A percentile compares a stretch with the other conserved stretches of the same genome.
phyloP scores from a whole-genome alignment of 1,140 invertebrate species.

The Scaptomyza montana region DNA sequence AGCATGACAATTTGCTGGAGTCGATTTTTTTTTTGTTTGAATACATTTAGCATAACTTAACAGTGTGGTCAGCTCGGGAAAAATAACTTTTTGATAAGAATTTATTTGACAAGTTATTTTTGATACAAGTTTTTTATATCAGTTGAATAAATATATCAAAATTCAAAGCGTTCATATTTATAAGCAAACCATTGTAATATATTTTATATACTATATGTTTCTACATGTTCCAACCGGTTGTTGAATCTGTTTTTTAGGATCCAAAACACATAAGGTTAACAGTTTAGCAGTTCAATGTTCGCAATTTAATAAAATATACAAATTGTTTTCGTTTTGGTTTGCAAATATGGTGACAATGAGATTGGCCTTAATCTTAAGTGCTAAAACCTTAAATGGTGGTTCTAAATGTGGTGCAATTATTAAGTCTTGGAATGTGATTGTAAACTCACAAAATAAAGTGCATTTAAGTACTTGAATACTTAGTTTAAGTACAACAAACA shows the following conservation, averaged over 20 bases:
- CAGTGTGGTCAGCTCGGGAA: background rate
- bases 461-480: conserved; percentile 30
- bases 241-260: background rate
- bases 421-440: conserved; percentile 45
- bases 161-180: background rate
- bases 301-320: conserved; percentile 44
- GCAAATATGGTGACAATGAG: conserved; percentile 25
- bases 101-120: background rate
- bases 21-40: background rate
- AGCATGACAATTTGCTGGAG: conserved; percentile 17
- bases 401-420: conserved; percentile 15
- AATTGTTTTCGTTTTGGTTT: conserved; percentile 20
- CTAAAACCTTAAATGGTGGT: conserved; percentile 9
- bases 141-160: background rate
- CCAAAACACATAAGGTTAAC: background rate
- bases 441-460: conserved; percentile 40
- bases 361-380: conserved; percentile 26
- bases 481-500: conserved; percentile 36
- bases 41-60: no score
- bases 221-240: conserved; percentile 7
- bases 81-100: background rate
- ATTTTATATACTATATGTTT: background rate
- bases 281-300: conserved; percentile 14
- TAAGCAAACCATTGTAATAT: background rate
- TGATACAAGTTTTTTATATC: background rate